Percentiles rank a stretch among this genome's conserved stretches.
phyloP scores from a whole-genome alignment of 2,113 vertebrate species.

The Aptenodytes patagonicus region DNA sequence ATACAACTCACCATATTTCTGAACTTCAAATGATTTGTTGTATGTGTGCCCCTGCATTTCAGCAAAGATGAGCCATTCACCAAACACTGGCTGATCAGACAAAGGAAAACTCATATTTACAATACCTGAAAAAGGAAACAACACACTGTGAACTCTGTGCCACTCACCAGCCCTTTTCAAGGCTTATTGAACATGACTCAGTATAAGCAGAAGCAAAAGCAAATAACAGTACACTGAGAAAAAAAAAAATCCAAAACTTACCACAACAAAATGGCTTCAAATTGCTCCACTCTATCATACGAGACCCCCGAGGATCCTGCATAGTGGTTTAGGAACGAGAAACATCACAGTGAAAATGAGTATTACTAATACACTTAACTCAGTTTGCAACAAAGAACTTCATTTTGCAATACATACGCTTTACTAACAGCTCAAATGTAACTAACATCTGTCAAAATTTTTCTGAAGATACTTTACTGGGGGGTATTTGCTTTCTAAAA shows the following conservation, averaged over 20 bases:
- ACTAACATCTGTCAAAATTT: neutral
- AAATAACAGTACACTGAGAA: neutral
- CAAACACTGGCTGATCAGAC: constrained; percentile 91
- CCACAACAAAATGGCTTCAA: constrained; percentile 86
- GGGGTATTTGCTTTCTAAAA: neutral
- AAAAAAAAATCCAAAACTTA: constrained; percentile 36
- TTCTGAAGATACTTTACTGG: neutral
- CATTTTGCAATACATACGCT: neutral
- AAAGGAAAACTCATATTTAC: constrained; percentile 90
- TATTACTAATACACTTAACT: neutral
- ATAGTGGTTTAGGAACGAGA: neutral
- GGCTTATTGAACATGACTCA: neutral
- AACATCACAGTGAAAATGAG: neutral
- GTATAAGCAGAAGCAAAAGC: neutral
- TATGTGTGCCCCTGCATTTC: constrained; percentile 88
- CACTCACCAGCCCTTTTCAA: neutral
- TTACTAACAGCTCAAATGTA: neutral
- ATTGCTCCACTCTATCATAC: constrained; percentile 88
- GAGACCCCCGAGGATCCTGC: constrained; percentile 89
- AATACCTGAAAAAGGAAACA: constrained; percentile 74
- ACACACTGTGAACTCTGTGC: neutral
- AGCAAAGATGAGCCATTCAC: constrained; percentile 89
- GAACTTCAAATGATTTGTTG: constrained; percentile 92
- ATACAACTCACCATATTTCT: constrained; percentile 88
- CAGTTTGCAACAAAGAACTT: neutral